A percentile compares a stretch with the other conserved stretches of the same genome.
Conservation (phyloP, 2,113 vertebrate species). For the Rhinichthys klamathensis region DNA sequence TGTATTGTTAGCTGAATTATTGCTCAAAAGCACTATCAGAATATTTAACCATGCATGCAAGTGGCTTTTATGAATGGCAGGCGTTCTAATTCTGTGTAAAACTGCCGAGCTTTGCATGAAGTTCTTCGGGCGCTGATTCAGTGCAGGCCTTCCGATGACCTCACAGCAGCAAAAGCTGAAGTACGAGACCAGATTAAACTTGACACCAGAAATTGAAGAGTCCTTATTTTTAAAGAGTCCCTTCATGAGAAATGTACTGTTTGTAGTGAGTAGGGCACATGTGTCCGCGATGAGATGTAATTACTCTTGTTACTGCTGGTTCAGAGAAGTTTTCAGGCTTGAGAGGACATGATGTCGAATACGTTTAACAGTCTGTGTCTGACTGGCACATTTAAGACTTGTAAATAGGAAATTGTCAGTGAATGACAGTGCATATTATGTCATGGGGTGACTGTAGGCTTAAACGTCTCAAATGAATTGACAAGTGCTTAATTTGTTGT, state of each 20-base stretch:
- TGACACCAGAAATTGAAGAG: background rate
- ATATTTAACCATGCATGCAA: background rate
- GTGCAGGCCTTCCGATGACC: background rate
- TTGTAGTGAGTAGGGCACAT: background rate
- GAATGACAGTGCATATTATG: constrained; percentile 54
- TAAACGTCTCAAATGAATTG: constrained; percentile 29
- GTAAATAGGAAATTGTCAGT: constrained; percentile 40
- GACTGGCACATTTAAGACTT: constrained; percentile 36
- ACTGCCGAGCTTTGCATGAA: background rate
- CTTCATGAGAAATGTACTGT: constrained; percentile 4
- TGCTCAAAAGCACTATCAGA: background rate
- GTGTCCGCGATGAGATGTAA: constrained; percentile 3
- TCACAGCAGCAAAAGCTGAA: background rate
- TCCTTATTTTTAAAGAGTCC: background rate
- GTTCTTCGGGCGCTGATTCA: background rate
- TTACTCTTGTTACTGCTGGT: constrained; percentile 25
- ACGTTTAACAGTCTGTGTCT: constrained; percentile 24
- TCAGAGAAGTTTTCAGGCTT: constrained; percentile 37
- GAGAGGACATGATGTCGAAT: constrained; percentile 32
- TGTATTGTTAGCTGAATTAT: background rate
- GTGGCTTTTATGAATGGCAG: background rate
- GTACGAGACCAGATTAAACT: background rate
- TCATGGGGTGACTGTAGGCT: constrained; percentile 47
- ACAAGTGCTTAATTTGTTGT: constrained; percentile 51
- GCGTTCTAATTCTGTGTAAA: background rate